Conservation (phyloP, 2,113 vertebrate species). For the Accipiter virgatus region DNA sequence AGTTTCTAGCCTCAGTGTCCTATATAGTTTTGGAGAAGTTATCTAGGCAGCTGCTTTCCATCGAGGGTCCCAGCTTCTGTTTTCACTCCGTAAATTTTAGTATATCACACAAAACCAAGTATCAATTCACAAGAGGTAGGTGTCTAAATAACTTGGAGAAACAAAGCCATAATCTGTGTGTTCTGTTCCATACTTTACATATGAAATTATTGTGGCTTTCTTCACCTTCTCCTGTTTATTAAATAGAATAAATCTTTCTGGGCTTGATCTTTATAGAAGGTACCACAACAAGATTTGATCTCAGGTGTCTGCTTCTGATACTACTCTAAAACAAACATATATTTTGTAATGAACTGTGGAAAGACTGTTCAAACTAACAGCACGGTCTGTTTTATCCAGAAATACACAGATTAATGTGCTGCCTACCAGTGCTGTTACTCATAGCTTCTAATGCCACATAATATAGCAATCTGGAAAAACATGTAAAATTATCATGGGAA, state of each 20-base stretch:
- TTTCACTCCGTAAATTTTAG: neutral
- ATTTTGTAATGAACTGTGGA: neutral
- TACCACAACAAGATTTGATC: neutral
- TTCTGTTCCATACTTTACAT: neutral
- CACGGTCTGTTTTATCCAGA: neutral
- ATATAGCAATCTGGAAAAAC: neutral
- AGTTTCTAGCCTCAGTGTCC: neutral
- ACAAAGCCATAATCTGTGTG: neutral
- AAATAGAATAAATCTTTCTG: neutral
- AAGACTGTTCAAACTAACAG: neutral
- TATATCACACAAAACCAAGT: neutral
- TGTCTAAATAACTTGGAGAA: neutral
- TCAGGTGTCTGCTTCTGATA: neutral
- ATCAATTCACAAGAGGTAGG: neutral
- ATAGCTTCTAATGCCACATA: neutral
- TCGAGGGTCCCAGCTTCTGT: neutral
- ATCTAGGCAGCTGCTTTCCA: neutral
- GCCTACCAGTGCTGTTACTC: neutral
- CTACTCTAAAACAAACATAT: neutral
- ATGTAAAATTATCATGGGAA: neutral
- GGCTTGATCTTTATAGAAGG: neutral
- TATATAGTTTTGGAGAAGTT: neutral
- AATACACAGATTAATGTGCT: neutral
- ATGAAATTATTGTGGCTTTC: neutral
- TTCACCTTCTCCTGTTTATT: neutral